Evolutionary conservation across 2,113 vertebrate genomes (phyloP), one percentile per base, ranked within the genome.

Genomic region (Strix uralensis): DNA sequence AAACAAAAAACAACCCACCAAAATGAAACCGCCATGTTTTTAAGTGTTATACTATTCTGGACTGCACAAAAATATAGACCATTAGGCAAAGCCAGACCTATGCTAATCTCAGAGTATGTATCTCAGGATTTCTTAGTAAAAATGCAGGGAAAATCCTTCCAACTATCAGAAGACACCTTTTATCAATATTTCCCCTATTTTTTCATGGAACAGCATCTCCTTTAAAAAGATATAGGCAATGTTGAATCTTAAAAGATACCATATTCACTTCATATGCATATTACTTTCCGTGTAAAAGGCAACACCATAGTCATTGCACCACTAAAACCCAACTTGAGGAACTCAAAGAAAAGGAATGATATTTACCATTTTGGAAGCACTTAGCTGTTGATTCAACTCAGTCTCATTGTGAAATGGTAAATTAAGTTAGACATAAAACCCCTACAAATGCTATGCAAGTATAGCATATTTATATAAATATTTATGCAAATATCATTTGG

Each of bases 401-500:
- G n/a, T 29, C 47, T 51, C 27, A 82, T 30, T 82, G 36, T 29
- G 52, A 81, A 77, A 81, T 21, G 23, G 36, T 63, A 84, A 91
- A 83, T 74, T 75, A 71, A 72, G 29, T 57, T 90, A 78, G 36
- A 89, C 52, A 61, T 29, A 82, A 82, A 86, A 4, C 25, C 49
- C 34, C 38, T 79, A 79, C 46, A 82, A 83, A 58, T 19, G 6
- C 36, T 42, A 51, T 52, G 71, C 54, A 86, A 90, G 66, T 63
- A 73, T 38, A 69, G 77, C 61, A 74, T 82, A 83, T 79, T 95
- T 93, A 80, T 74, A 93, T 86, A 86, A 90, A 92, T 73, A 83
- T 83, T 83, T 90, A 87, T 90, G 72, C 66, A 87, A 86, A 92
- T 90, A 70, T 75, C 51, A 75, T 90, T 59, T 93, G 87, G 72